phyloP scores from a whole-genome alignment of 1,140 invertebrate species.

The Bradysia coprophila region DNA sequence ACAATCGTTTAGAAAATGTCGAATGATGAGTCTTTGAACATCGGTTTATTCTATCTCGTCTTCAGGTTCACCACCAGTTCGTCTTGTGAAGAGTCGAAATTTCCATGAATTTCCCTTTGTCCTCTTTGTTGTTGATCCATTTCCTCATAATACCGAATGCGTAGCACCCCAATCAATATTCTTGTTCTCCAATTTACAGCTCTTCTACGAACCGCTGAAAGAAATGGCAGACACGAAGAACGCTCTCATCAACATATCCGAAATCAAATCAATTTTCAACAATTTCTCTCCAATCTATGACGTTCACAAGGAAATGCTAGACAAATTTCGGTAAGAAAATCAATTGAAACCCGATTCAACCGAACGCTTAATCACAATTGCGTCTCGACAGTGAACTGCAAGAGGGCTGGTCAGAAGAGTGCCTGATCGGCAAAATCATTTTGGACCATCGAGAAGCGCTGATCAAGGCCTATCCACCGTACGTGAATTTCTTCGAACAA shows the following conservation, averaged over 20 bases:
- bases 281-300: slow-evolving; percentile 88
- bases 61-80: too few relatives aligned
- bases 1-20: too few relatives aligned
- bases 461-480: slow-evolving; percentile 88
- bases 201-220: slow-evolving; percentile 87
- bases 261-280: slow-evolving; percentile 91
- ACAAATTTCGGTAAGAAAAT: slow-evolving; percentile 27
- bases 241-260: slow-evolving; percentile 70
- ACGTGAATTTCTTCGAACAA: slow-evolving; percentile 94
- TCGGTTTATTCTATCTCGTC: too few relatives aligned
- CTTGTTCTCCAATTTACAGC: slow-evolving; percentile 36
- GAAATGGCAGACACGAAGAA: slow-evolving; percentile 53
- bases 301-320: slow-evolving; percentile 65
- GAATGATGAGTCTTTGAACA: too few relatives aligned
- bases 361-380: too few relatives aligned
- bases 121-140: too few relatives aligned
- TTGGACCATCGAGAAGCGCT: slow-evolving; percentile 64
- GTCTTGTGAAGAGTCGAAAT: too few relatives aligned
- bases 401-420: slow-evolving; percentile 61
- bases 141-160: too few relatives aligned
- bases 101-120: too few relatives aligned
- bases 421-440: slow-evolving; percentile 72
- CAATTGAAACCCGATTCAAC: background rate
- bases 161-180: too few relatives aligned
- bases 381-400: slow-evolving; percentile 10